Percentiles rank a stretch among this genome's conserved stretches.
These are phyloP conservation scores for Channa maculata DNA, from an alignment of 2,113 vertebrate genomes.

Conservation along the genomic window DNA sequence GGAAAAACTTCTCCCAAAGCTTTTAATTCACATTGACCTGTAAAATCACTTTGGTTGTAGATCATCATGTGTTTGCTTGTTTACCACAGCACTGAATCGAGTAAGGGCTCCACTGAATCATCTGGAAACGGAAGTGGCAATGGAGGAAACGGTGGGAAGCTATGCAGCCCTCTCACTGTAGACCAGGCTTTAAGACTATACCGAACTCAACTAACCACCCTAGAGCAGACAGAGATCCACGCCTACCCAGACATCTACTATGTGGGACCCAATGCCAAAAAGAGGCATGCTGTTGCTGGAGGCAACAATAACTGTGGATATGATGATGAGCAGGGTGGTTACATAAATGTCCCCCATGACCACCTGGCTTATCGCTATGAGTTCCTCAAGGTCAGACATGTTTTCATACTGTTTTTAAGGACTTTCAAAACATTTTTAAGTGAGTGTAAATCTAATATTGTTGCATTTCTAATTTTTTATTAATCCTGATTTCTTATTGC, in stretches of 20 bases:
- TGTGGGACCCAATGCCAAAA: slow-evolving; percentile 95
- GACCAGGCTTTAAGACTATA: slow-evolving; percentile 94
- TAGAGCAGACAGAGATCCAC: slow-evolving; percentile 93
- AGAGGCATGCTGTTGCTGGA: slow-evolving; percentile 90
- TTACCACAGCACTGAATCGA: slow-evolving; percentile 72
- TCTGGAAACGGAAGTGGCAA: slow-evolving; percentile 51
- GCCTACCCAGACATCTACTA: slow-evolving; percentile 93
- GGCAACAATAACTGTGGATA: slow-evolving; percentile 94
- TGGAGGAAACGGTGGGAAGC: slow-evolving; percentile 78
- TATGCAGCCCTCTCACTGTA: slow-evolving; percentile 84
- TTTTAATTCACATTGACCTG: neutral
- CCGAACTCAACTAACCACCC: slow-evolving; percentile 88
- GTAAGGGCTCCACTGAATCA: slow-evolving; percentile 84
- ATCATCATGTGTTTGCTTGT: neutral
- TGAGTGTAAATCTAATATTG: neutral
- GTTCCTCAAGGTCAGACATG: slow-evolving; percentile 89
- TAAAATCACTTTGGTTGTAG: neutral
- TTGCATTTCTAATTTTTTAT: neutral
- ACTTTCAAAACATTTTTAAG: neutral
- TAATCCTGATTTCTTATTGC: neutral
- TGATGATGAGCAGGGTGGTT: slow-evolving; percentile 95
- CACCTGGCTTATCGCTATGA: slow-evolving; percentile 97
- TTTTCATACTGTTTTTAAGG: neutral
- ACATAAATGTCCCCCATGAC: slow-evolving; percentile 94
- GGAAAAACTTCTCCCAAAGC: neutral